Base-by-base conservation (phyloP, 2,888 invertebrate genomes). In the Ptychoptera contaminata region DNA sequence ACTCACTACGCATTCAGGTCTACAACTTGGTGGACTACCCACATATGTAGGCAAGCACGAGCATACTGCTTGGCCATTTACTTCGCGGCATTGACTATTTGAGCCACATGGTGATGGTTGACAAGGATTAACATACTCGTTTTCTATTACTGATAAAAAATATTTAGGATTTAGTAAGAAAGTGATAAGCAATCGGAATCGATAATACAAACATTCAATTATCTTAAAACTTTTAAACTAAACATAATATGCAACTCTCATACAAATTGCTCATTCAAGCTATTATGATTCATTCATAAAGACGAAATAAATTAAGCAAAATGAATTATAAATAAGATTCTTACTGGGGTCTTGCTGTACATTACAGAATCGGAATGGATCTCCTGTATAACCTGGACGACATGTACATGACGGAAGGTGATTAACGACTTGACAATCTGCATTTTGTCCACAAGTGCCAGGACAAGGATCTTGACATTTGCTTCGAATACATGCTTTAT, bases 381-480 rank as follows among this genome's bases (percentile, higher is more conserved):
- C 79, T 50, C 86, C 86, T n/a, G 77, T 74, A 57, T 77, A 83
- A 29, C 79, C 79, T 44, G 67, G 61, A 10, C 73, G 63, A 58
- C 86, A 86, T 46, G 71, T 76, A 55, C 84, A 78, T 34, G 73
- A 67, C 46, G 80, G 77, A 52, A 83, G 57, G 64, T 82, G 80
- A 55, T 79, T 80, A 5, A 79, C 67, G 8, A 79, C 79, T 60
- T 76, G 75, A 58, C 85, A 85, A 41, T 72, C 60, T 5, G 84
- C 79, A 54, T 82, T 80, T 46, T 76, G 69, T 2, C 81, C 82
- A 58, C 86, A 86, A 12, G 78, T 76, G 49, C 82, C 83, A 7
- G 79, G 79, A 54, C 85, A 86, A 14, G 85, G 84, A 65, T 86
- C 79, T 56, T 71, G 68, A 59, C 87, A 87, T 63, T 82, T 83